Evolutionary conservation across 2,113 vertebrate species (phyloP), one percentile per base, ranked within the genome.

Genomic region (Marmota flaviventris): DNA sequence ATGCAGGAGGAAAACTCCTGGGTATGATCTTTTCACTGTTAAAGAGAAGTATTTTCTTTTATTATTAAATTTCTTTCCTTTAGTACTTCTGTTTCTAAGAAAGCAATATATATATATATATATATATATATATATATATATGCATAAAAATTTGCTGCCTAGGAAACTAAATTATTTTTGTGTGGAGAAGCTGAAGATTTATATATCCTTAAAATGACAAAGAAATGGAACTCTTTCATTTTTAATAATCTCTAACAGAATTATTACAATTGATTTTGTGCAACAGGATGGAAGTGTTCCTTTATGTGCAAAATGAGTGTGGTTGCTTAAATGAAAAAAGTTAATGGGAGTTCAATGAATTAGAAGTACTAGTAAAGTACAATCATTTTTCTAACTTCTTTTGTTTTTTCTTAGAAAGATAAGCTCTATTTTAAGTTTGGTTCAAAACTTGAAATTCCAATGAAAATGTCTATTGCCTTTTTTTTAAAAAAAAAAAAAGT

Each of bases 161-260:
- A 90, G 95, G 93, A 96, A 96, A 89, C 39, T 95, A 84, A 87
- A 84, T 79, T 96, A 93, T 89, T 91, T 96, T 93, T 70, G 29
- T 92, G 78, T 84, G 73, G 69, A 96, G 56, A 97, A 95, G 85
- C 56, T 93, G 8, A 34, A 85, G 75, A 72, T 42, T 94, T 96
- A 51, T 94, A 75, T 72, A 25, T 53, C 25, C n/a, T 95, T 94
- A 72, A 95, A 95, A 85, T 89, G 42, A 88, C 87, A 96, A 94
- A 93, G 67, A 94, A 70, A 79, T 88, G 12, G 12, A 73, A 48
- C n/a, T 65, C 61, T 90, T 92, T 96, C 13, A 58, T 89, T 97
- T 89, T 85, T n/a, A 58, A 24, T 88, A 16, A 69, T 70, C 22
- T 82, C 70, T 78, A 69, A 4, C 61, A 88, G n/a, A 94, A 89